Evolutionary conservation across 2,797 vertebrate species (phyloP).

Genomic region (Pitangus sulphuratus): DNA sequence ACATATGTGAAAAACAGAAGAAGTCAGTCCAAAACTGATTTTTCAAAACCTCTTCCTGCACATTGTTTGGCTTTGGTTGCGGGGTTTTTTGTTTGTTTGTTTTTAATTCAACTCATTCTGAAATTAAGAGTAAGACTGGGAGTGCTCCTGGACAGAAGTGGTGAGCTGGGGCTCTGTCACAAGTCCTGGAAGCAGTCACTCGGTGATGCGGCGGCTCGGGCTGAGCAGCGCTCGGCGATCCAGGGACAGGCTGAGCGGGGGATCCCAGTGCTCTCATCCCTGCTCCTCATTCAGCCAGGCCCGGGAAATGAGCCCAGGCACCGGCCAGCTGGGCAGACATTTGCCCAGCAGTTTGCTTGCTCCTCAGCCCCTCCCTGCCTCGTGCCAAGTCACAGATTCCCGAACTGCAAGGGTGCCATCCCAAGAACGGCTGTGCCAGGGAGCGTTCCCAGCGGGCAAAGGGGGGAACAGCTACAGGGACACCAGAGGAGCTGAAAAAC

Average conservation of each 20-base stretch:
- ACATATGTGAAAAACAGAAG: not conserved
- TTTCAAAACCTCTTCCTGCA: not conserved
- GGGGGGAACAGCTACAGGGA: not conserved
- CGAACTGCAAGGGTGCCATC: not conserved
- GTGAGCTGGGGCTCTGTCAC: not conserved
- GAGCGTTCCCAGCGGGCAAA: not conserved
- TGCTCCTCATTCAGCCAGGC: not conserved
- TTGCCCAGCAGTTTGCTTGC: not conserved
- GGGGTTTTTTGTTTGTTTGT: fast-evolving
- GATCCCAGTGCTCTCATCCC: not conserved
- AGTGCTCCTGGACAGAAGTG: not conserved
- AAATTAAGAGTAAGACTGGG: not conserved
- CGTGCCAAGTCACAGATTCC: not conserved
- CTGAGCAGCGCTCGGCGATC: not conserved
- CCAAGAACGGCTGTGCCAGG: not conserved
- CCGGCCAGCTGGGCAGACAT: not conserved
- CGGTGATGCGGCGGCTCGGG: no score
- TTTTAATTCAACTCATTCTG: not conserved
- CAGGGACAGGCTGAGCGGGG: not conserved
- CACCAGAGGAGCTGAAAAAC: not conserved
- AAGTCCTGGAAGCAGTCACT: not conserved
- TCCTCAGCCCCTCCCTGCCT: not conserved
- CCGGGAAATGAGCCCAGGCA: not conserved
- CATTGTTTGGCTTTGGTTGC: not conserved
- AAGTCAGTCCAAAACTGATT: not conserved